phyloP scores from a whole-genome alignment of 2,113 vertebrate species.

The Formicarius rufipectus region DNA sequence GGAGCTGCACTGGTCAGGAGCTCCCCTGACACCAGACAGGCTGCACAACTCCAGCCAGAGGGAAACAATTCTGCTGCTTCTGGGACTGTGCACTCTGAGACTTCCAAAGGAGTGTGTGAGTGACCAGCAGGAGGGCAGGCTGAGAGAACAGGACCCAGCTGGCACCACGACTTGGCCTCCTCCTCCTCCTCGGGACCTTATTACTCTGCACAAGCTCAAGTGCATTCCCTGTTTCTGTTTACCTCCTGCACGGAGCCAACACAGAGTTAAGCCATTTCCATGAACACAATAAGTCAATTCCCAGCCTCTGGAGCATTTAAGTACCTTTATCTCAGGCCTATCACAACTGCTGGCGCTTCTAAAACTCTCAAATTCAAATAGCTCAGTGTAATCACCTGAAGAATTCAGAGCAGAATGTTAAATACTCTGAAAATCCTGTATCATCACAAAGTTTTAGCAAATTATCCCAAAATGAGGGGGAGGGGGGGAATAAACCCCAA shows the following conservation, averaged over 20 bases:
- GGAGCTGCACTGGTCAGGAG: neutral
- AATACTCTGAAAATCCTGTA: neutral
- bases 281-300: neutral
- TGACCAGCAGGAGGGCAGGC: neutral
- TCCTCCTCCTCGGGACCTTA: neutral
- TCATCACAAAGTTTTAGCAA: neutral
- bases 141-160: neutral
- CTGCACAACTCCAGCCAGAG: neutral
- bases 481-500: neutral
- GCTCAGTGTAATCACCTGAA: conserved; percentile 9
- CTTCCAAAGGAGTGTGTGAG: neutral
- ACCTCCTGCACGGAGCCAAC: neutral
- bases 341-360: neutral
- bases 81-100: fast-evolving
- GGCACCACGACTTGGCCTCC: neutral
- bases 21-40: neutral
- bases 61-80: neutral
- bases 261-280: neutral
- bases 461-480: neutral
- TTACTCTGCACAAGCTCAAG: neutral
- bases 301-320: neutral
- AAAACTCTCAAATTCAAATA: neutral
- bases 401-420: conserved; percentile 15
- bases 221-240: fast-evolving
- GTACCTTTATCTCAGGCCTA: neutral